Conservation (phyloP, 2,888 invertebrate genomes). For the Escarpia spicata region DNA sequence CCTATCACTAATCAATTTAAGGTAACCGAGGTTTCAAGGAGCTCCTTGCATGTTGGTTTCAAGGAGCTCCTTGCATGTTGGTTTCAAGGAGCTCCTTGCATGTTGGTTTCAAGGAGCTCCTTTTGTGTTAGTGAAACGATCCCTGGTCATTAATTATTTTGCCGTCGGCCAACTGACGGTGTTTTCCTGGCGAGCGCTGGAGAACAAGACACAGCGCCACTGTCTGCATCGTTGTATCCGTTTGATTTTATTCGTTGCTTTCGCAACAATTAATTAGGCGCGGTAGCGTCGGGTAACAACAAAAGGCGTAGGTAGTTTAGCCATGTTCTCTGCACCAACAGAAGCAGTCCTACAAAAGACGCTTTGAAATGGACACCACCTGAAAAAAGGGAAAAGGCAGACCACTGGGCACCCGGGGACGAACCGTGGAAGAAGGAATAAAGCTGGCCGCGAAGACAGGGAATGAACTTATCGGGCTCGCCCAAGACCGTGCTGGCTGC, state of each 20-base stretch:
- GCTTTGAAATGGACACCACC: too few relatives aligned
- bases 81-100: background rate
- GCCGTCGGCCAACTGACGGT: background rate
- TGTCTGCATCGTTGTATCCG: background rate
- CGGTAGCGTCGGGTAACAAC: background rate
- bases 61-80: background rate
- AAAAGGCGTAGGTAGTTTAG: too few relatives aligned
- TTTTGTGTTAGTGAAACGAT: background rate
- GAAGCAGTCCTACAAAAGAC: too few relatives aligned
- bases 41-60: background rate
- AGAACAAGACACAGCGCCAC: background rate
- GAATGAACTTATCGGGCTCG: too few relatives aligned
- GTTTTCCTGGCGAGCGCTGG: background rate
- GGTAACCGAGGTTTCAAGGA: background rate
- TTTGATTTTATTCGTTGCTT: background rate
- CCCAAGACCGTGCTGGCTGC: too few relatives aligned
- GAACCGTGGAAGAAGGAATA: too few relatives aligned
- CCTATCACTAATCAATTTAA: too few relatives aligned
- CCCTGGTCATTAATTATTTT: background rate
- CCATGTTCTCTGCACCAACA: too few relatives aligned
- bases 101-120: background rate
- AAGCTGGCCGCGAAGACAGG: too few relatives aligned
- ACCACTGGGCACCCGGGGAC: too few relatives aligned
- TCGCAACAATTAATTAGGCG: background rate
- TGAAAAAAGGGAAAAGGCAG: too few relatives aligned